These are phyloP conservation scores for Pseudochirops cupreus DNA, from an alignment of 2,797 vertebrate species.

Conservation along the genomic window DNA sequence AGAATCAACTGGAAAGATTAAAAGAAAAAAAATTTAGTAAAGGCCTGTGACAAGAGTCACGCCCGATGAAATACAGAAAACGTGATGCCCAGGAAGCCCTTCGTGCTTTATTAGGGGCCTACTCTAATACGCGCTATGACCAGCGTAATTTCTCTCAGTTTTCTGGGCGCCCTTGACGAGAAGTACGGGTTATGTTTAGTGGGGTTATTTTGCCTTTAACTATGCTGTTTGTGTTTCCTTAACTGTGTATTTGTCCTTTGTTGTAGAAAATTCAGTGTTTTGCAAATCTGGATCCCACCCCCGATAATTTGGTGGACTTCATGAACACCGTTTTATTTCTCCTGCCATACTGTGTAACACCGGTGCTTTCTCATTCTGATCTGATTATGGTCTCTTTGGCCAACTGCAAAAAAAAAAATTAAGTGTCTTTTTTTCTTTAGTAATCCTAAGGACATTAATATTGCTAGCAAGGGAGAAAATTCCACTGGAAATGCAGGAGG, in stretches of 20 bases:
- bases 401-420: conserved; percentile 58
- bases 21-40: not conserved
- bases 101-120: conserved; percentile 9
- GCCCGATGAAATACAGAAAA: conserved; percentile 10
- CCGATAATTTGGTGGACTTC: not conserved
- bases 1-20: conserved; percentile 4
- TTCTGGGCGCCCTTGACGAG: not conserved
- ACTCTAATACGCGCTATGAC: not conserved
- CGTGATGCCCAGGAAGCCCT: not conserved
- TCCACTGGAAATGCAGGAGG: conserved; percentile 15
- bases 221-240: not conserved
- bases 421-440: conserved; percentile 48
- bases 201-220: not conserved
- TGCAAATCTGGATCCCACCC: not conserved
- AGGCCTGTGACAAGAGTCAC: conserved; percentile 29
- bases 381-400: not conserved
- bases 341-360: not conserved
- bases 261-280: not conserved
- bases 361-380: not conserved
- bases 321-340: not conserved
- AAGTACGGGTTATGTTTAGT: not conserved
- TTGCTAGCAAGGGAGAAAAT: conserved; percentile 71
- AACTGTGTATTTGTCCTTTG: not conserved
- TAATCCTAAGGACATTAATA: conserved; percentile 60
- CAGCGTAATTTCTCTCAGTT: not conserved